Conservation (phyloP, 1,140 invertebrate genomes). For the Steinernema feltiae region DNA sequence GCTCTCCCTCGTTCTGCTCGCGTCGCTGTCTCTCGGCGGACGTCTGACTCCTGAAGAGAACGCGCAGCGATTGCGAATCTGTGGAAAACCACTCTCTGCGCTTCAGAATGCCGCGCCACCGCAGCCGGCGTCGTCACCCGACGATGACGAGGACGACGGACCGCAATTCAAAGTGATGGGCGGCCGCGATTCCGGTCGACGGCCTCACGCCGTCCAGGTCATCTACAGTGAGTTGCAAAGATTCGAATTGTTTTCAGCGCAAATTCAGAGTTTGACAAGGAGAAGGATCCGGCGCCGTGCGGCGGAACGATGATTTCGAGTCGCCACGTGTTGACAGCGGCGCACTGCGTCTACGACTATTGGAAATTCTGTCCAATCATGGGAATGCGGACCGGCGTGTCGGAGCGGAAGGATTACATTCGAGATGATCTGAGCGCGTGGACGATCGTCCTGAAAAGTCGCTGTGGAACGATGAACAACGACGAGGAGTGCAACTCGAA, state of each 20-base stretch:
- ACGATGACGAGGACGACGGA: not conserved
- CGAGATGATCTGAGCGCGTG: not conserved
- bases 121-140: not conserved
- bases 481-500: not conserved
- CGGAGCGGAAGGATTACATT: not conserved
- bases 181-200: not conserved
- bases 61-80: not conserved
- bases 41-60: not conserved
- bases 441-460: not conserved
- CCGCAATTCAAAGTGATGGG: not conserved
- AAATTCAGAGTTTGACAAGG: not conserved
- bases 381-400: not conserved
- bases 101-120: too few relatives aligned
- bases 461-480: not conserved
- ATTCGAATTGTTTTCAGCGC: not conserved
- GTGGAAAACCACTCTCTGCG: not conserved
- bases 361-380: not conserved
- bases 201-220: not conserved
- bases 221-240: not conserved
- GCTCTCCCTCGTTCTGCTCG: not conserved
- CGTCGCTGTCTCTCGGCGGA: not conserved
- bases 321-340: constrained; percentile 59
- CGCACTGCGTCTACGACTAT: constrained; percentile 57
- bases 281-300: too few relatives aligned
- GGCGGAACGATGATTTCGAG: constrained; percentile 58